Conservation (phyloP, 2,113 vertebrate genomes). For the Callopanchax toddi region DNA sequence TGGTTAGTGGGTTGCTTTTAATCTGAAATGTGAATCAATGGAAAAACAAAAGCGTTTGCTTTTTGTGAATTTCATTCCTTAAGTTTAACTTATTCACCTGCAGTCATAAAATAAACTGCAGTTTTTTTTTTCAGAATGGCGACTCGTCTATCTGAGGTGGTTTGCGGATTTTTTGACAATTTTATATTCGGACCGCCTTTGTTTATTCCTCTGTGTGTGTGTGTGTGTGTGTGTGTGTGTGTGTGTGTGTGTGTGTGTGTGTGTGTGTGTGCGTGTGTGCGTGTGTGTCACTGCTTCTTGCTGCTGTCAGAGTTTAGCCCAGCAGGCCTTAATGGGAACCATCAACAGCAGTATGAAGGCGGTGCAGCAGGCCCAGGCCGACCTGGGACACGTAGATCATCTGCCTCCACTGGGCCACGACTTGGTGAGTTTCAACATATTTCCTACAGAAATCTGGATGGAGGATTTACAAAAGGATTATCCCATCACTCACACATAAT, state of each 20-base stretch:
- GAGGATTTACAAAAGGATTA: not conserved
- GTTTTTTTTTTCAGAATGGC: not conserved
- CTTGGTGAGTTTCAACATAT: constrained; percentile 82
- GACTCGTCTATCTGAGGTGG: constrained; percentile 12
- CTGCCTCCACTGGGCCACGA: constrained; percentile 96
- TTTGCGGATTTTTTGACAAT: constrained; percentile 22
- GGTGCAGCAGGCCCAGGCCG: constrained; percentile 92
- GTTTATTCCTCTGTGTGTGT: constrained; percentile 2
- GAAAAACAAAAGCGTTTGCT: too few species aligned
- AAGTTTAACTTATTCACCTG: constrained; percentile 3
- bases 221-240: too few species aligned
- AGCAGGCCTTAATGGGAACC: constrained; percentile 98
- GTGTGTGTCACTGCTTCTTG: constrained; percentile 40
- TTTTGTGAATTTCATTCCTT: not conserved
- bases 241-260: too few species aligned
- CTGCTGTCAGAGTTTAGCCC: constrained; percentile 88
- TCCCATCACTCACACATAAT: constrained; percentile 1
- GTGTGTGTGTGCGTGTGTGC: constrained; percentile 5
- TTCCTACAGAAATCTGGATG: not conserved
- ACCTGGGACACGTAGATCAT: constrained; percentile 91
- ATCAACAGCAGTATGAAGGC: constrained; percentile 98
- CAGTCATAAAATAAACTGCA: constrained; percentile 7
- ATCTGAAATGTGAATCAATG: not conserved
- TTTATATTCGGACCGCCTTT: constrained; percentile 18
- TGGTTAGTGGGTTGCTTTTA: constrained; percentile 82